Conservation (phyloP, 2,888 invertebrate species). For the Vanessa cardui region DNA sequence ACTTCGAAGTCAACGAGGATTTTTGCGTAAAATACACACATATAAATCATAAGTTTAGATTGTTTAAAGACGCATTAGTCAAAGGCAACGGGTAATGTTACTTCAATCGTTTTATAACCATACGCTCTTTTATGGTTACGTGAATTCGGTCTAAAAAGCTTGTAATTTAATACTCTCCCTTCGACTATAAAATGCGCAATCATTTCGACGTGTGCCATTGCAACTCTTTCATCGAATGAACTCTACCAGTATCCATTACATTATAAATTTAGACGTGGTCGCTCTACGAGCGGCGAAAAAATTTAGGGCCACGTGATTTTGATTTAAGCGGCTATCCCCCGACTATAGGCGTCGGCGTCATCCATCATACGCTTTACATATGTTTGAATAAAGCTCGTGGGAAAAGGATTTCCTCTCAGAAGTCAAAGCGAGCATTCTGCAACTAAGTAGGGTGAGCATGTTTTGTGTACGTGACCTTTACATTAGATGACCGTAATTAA, state of each 20-base stretch:
- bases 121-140: slow-evolving; percentile 33
- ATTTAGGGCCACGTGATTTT: slow-evolving; percentile 74
- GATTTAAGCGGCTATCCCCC: slow-evolving; percentile 78
- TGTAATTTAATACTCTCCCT: slow-evolving; percentile 42
- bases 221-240: slow-evolving; percentile 64
- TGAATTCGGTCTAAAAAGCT: slow-evolving; percentile 18
- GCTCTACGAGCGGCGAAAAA: slow-evolving; percentile 77
- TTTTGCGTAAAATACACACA: slow-evolving; percentile 55
- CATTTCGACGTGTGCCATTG: slow-evolving; percentile 73
- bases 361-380: slow-evolving; percentile 84
- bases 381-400: slow-evolving; percentile 84
- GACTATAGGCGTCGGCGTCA: slow-evolving; percentile 68
- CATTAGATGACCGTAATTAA: slow-evolving; percentile 30
- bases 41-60: slow-evolving; percentile 47
- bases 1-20: slow-evolving; percentile 41
- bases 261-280: slow-evolving; percentile 73
- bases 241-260: slow-evolving; percentile 69
- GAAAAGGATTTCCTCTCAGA: slow-evolving; percentile 83
- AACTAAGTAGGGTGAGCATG: slow-evolving; percentile 60
- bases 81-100: neutral
- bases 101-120: slow-evolving; percentile 20
- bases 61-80: slow-evolving; percentile 44
- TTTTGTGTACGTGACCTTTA: slow-evolving; percentile 30
- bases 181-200: slow-evolving; percentile 74
- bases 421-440: slow-evolving; percentile 73